Percentiles rank a stretch among this genome's conserved stretches.
Conservation (phyloP, 2,797 vertebrate genomes). For the Hozukius guyotensis region DNA sequence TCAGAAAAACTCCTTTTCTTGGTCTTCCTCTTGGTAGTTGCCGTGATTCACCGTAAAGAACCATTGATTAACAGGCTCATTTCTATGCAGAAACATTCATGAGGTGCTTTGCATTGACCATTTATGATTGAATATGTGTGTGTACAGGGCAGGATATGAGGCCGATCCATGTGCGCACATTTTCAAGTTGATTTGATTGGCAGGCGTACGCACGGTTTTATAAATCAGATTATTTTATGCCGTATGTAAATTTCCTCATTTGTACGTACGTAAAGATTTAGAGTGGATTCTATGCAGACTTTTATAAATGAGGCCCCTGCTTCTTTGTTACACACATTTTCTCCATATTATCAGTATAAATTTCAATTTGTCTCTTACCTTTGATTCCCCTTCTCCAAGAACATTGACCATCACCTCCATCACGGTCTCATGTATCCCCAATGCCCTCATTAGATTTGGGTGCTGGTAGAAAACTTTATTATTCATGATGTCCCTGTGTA, state of each 20-base stretch:
- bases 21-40: too few relatives aligned
- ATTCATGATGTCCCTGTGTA: conserved; percentile 94
- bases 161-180: too few relatives aligned
- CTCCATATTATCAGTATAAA: not conserved
- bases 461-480: conserved; percentile 99
- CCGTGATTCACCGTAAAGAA: too few relatives aligned
- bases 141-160: too few relatives aligned
- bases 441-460: conserved; percentile 93
- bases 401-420: conserved; percentile 99
- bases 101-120: too few relatives aligned
- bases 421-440: conserved; percentile 97
- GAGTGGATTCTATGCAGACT: not conserved
- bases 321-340: not conserved
- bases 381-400: conserved; percentile 91
- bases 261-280: not conserved
- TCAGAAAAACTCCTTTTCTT: too few relatives aligned
- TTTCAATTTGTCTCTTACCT: conserved; percentile 79
- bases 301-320: not conserved
- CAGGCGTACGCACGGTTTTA: not conserved
- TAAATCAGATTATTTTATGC: not conserved
- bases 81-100: too few relatives aligned
- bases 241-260: not conserved
- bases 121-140: too few relatives aligned
- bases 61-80: too few relatives aligned
- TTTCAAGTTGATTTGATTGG: too few relatives aligned